These are phyloP conservation scores for Struthio camelus DNA, from an alignment of 2,113 vertebrate genomes.

Conservation along the genomic window DNA sequence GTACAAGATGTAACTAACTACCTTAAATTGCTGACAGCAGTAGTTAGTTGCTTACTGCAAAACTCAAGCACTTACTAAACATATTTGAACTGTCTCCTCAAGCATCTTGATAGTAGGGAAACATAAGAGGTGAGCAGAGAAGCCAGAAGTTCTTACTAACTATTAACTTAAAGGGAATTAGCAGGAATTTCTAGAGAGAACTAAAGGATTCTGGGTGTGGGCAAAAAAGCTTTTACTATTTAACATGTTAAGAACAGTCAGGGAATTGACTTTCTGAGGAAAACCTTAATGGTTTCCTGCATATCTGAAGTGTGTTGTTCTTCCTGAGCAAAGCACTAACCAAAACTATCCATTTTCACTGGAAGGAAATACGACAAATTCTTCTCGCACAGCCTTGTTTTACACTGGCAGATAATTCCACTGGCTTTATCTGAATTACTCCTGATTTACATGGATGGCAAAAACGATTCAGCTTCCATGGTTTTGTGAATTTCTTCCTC, in stretches of 20 bases:
- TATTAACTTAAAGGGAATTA: neutral
- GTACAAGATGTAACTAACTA: neutral
- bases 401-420: neutral
- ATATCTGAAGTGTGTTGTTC: neutral
- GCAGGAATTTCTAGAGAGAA: neutral
- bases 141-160: neutral
- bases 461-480: neutral
- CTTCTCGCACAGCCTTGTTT: neutral
- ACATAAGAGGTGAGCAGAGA: neutral
- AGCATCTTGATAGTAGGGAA: neutral
- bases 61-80: neutral
- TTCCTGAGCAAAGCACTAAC: neutral
- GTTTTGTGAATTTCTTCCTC: neutral
- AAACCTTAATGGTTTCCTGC: rapidly evolving
- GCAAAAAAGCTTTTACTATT: neutral
- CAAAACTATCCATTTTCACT: neutral
- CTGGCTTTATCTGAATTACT: neutral
- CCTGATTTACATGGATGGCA: neutral
- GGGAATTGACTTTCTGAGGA: too few species aligned
- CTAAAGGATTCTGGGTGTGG: neutral
- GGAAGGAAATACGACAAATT: neutral
- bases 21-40: neutral
- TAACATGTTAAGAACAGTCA: neutral
- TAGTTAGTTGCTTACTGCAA: too few species aligned
- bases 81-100: neutral